These are phyloP conservation scores for Amaurobius ferox DNA, from an alignment of 2,888 invertebrate genomes.

Conservation along the genomic window DNA sequence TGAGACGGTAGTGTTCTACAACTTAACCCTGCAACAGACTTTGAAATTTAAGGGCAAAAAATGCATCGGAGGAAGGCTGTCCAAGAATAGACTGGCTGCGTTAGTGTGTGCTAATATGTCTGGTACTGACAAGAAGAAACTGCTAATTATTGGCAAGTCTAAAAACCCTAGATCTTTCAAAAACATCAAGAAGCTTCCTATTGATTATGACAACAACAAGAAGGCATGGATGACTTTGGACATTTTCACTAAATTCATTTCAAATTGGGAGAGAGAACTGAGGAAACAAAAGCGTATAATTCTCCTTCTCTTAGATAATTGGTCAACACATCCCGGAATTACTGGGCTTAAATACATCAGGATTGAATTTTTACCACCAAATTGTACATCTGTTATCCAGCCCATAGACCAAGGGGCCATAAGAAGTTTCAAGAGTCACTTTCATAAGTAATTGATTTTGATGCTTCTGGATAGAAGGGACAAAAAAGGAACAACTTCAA, in stretches of 20 bases:
- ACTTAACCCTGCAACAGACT: neutral
- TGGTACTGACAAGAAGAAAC: neutral
- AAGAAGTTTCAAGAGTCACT: too few relatives aligned
- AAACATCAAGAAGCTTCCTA: neutral
- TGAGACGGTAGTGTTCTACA: neutral
- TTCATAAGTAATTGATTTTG: too few relatives aligned
- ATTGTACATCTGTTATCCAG: too few relatives aligned
- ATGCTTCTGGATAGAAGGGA: too few relatives aligned
- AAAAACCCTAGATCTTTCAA: neutral
- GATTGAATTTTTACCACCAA: too few relatives aligned
- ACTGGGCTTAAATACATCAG: slow-evolving; percentile 1
- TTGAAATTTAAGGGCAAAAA: neutral
- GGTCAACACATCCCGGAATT: neutral
- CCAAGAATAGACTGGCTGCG: neutral
- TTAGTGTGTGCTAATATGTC: slow-evolving; percentile 1
- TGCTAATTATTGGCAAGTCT: too few relatives aligned
- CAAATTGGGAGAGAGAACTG: slow-evolving; percentile 2
- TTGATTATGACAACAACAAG: neutral
- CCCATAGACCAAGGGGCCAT: too few relatives aligned
- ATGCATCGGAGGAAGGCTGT: neutral
- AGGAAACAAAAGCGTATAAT: neutral
- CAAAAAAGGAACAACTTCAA: too few relatives aligned
- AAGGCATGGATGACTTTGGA: neutral
- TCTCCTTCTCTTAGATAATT: slow-evolving; percentile 3
- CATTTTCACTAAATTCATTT: neutral